Evolutionary conservation across 2,888 invertebrate genomes (phyloP).

Genomic region (Agrypnus murinus): DNA sequence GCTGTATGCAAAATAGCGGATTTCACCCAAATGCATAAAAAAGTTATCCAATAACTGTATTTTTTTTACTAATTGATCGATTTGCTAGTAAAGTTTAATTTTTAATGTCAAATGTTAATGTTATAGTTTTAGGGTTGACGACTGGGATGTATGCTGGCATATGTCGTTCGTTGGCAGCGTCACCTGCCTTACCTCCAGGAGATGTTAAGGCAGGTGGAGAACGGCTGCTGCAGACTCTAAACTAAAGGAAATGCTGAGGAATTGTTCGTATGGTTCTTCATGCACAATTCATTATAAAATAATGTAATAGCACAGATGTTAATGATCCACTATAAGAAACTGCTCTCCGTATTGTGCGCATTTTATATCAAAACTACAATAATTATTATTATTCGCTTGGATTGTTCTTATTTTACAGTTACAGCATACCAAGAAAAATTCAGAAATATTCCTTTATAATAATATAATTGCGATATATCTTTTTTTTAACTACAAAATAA

Average conservation of each 20-base stretch:
- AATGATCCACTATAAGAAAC: constrained; percentile 3
- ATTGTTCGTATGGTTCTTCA: constrained; percentile 18
- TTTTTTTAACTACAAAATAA: too few species aligned
- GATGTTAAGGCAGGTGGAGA: constrained; percentile 50
- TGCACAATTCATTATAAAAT: constrained; percentile 25
- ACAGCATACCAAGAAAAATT: too few species aligned
- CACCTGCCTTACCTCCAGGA: constrained; percentile 52
- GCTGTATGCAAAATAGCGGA: too few species aligned
- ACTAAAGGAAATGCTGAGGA: constrained; percentile 29
- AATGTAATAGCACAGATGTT: constrained; percentile 26
- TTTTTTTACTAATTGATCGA: too few species aligned
- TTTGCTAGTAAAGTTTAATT: neutral
- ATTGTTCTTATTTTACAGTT: constrained; percentile 1
- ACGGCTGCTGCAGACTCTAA: constrained; percentile 35
- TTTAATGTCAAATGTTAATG: constrained; percentile 16
- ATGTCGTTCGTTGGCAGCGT: constrained; percentile 45
- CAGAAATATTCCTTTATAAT: too few species aligned
- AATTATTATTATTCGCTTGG: neutral
- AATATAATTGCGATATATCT: too few species aligned
- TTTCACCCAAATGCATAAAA: too few species aligned
- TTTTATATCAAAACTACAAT: constrained; percentile 1
- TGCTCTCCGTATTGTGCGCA: constrained; percentile 10
- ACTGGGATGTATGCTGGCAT: constrained; percentile 36
- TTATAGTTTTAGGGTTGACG: constrained; percentile 23
- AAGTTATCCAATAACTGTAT: too few species aligned